phyloP scores from a whole-genome alignment of 2,888 invertebrate species.

The Sphecodes monilicornis region DNA sequence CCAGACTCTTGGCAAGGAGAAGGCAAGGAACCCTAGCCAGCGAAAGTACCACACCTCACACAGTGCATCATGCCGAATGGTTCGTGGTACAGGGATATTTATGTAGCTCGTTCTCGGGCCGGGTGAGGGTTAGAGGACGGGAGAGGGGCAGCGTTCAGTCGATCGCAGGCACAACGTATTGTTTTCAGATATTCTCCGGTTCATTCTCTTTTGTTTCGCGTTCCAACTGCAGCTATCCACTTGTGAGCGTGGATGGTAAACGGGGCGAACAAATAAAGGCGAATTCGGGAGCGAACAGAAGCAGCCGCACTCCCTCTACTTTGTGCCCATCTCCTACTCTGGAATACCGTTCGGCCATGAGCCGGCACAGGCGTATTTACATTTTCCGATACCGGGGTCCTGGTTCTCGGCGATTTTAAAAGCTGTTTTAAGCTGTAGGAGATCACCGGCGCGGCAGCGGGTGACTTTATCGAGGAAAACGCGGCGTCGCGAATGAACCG shows the following conservation, averaged over 20 bases:
- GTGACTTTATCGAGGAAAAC: constrained; percentile 52
- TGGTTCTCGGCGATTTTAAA: constrained; percentile 54
- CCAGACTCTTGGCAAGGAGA: constrained; percentile 69
- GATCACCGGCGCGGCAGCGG: constrained; percentile 40
- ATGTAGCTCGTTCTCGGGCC: constrained; percentile 55
- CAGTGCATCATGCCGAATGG: constrained; percentile 62
- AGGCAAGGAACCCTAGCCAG: constrained; percentile 25
- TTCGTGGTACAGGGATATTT: constrained; percentile 66
- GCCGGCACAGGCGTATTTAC: constrained; percentile 45
- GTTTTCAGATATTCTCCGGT: constrained; percentile 78
- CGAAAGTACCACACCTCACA: constrained; percentile 14
- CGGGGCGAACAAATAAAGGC: constrained; percentile 51
- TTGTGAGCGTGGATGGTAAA: constrained; percentile 46
- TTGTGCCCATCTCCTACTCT: neutral
- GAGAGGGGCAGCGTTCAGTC: constrained; percentile 38
- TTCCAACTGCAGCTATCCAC: constrained; percentile 62
- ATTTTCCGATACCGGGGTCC: constrained; percentile 57
- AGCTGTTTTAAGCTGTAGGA: constrained; percentile 58
- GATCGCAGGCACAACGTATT: constrained; percentile 75
- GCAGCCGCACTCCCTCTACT: neutral
- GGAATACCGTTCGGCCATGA: neutral
- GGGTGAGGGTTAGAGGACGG: neutral
- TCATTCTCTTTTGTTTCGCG: constrained; percentile 73
- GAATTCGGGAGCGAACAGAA: constrained; percentile 33
- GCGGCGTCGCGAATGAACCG: constrained; percentile 46